phyloP scores from a whole-genome alignment of 2,797 vertebrate genomes.

The Gymnocypris eckloni region DNA sequence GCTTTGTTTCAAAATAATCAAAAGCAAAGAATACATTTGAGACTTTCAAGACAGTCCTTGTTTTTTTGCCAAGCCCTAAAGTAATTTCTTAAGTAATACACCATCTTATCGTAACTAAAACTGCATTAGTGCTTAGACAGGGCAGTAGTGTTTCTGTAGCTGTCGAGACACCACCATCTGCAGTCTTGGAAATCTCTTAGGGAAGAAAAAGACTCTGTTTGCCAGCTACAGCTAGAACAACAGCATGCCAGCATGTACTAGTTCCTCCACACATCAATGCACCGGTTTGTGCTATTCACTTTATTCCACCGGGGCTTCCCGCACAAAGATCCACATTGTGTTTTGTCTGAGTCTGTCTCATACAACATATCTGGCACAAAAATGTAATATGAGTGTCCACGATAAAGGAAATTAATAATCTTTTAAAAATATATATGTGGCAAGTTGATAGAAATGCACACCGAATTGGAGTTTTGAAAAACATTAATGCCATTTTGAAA shows the following conservation, averaged over 20 bases:
- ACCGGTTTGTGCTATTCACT: not conserved
- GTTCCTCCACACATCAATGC: conserved; percentile 25
- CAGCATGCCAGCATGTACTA: conserved; percentile 22
- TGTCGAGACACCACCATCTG: conserved; percentile 12
- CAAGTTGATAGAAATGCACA: not conserved
- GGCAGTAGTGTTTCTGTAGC: not conserved
- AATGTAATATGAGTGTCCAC: not conserved
- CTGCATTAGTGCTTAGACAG: not conserved
- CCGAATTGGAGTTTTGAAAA: not conserved
- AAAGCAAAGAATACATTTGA: not conserved
- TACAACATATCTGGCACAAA: not conserved
- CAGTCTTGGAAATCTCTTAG: conserved; percentile 25
- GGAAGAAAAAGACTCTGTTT: not conserved
- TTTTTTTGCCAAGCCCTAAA: not conserved
- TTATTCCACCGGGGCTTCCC: conserved; percentile 6
- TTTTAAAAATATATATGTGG: not conserved
- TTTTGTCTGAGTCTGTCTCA: not conserved
- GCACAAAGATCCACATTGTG: not conserved
- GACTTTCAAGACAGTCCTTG: not conserved
- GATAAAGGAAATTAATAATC: not conserved
- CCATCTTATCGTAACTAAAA: not conserved
- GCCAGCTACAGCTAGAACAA: not conserved
- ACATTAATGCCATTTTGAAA: not conserved
- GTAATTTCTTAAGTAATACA: not conserved
- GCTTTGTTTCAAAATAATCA: no score